These are phyloP conservation scores for Nipponacmea schrenckii DNA, from an alignment of 2,888 invertebrate species.

Conservation along the genomic window DNA sequence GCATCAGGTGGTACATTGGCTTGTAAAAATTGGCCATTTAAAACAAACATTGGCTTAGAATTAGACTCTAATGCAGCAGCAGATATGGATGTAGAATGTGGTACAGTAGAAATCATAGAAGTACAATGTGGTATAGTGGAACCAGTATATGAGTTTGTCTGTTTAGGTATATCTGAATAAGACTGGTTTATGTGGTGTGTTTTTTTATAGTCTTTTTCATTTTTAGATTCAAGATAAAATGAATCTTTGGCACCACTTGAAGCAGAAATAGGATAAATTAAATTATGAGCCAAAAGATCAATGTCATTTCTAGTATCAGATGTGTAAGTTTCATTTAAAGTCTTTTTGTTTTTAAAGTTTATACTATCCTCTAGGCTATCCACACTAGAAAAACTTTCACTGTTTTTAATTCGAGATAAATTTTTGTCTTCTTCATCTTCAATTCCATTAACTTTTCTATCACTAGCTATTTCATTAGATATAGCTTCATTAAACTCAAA, in stretches of 20 bases:
- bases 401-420: constrained; percentile 26
- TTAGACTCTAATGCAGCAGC: not conserved
- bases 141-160: not conserved
- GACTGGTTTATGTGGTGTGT: not conserved
- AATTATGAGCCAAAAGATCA: not conserved
- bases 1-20: not conserved
- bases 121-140: not conserved
- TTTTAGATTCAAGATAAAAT: not conserved
- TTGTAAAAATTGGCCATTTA: not conserved
- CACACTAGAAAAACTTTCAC: constrained; percentile 52
- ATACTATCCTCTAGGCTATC: constrained; percentile 52
- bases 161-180: not conserved
- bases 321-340: not conserved
- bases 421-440: constrained; percentile 21
- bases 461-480: constrained; percentile 50
- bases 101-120: not conserved
- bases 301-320: not conserved
- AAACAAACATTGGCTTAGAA: not conserved
- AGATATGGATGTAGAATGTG: not conserved
- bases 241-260: not conserved
- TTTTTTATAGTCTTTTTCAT: not conserved
- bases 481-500: constrained; percentile 58
- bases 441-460: constrained; percentile 34
- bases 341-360: constrained; percentile 1
- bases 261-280: not conserved